Evolutionary conservation across 2,797 vertebrate species (phyloP), one percentile per base, ranked within the genome.

Genomic region (Sitta carolinensis): DNA sequence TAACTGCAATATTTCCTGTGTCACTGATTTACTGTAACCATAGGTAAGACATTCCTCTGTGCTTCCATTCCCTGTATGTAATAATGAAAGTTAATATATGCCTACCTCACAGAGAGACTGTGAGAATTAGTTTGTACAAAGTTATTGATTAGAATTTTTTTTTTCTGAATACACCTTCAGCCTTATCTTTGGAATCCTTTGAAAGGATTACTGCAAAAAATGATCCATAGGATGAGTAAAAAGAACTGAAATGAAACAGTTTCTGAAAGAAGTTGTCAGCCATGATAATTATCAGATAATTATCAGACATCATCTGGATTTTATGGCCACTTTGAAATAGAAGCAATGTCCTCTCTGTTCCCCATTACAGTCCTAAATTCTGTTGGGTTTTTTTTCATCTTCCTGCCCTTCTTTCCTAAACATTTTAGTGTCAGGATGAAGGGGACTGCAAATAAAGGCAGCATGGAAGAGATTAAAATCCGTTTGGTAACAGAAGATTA

Each of bases 141-240:
- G 20, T 67, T 90, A 76, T 2, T 52, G 34, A 86, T 88, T 7
- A 43, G 34, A 63, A 3, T 34, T 61, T 66, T 74, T 55, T 47
- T 70, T 58, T 54, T 64, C 59, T 86, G 42, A 82, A 26, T 78
- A 81, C 34, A 77, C 55, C 48, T 92, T 77, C 62, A 81, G 91
- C 82, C 84, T 94, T 97, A 92, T 26, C 43, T 92, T 91, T 81
- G 26, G 43, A 91, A 86, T 91, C 51, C 45, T 95, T 85, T 85
- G 43, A 91, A 87, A 83, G 54, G 61, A 52, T 88, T 85, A n/a
- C 32, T 87, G 23, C 22, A 67, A 80, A 90, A 69, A 69, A 69
- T 1, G 17, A 58, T 58, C 43, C 7, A 1, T 45, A 21, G 32
- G 38, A 68, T 51, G 18, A 73, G 18, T 51, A 40, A 70, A 66